Percentiles rank a stretch among this genome's conserved stretches.
phyloP scores from a whole-genome alignment of 92 coral and sea anemone genomes.

The Epizoanthus rinbou region DNA sequence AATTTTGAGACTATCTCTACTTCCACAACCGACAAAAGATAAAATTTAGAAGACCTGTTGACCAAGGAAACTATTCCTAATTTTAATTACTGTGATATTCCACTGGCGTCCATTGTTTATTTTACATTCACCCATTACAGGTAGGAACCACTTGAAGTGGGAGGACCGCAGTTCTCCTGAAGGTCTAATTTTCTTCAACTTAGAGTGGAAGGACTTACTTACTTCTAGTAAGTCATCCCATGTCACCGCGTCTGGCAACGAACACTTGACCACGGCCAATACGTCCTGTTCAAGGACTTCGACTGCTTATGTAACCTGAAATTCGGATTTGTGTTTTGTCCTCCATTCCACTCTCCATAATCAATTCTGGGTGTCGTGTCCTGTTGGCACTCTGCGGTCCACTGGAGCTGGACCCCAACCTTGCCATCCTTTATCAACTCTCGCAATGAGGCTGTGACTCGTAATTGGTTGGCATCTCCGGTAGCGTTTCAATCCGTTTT shows the following conservation, averaged over 20 bases:
- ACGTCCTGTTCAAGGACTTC: slow-evolving; percentile 10
- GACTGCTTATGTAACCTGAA: neutral
- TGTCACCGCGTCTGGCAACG: slow-evolving; percentile 12
- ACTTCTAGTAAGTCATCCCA: slow-evolving; percentile 7
- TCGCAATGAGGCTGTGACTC: slow-evolving; percentile 9
- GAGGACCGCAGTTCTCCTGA: too few relatives aligned
- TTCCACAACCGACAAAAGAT: too few relatives aligned
- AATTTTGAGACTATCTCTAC: too few relatives aligned
- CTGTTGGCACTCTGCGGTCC: neutral
- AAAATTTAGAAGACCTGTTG: too few relatives aligned
- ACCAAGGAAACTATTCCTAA: too few relatives aligned
- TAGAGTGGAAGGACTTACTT: too few relatives aligned
- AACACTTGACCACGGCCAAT: neutral
- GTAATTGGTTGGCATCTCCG: slow-evolving; percentile 40
- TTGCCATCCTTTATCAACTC: neutral
- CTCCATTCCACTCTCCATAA: neutral
- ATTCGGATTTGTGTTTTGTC: too few relatives aligned
- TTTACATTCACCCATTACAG: too few relatives aligned
- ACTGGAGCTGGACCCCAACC: neutral
- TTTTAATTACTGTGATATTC: too few relatives aligned
- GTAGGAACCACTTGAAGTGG: too few relatives aligned
- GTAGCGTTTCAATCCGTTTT: slow-evolving; percentile 49
- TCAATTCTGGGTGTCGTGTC: slow-evolving; percentile 25
- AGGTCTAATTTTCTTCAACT: too few relatives aligned
- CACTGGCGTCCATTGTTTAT: too few relatives aligned